Conservation (phyloP, 2,888 invertebrate genomes). For the Sipha maydis region DNA sequence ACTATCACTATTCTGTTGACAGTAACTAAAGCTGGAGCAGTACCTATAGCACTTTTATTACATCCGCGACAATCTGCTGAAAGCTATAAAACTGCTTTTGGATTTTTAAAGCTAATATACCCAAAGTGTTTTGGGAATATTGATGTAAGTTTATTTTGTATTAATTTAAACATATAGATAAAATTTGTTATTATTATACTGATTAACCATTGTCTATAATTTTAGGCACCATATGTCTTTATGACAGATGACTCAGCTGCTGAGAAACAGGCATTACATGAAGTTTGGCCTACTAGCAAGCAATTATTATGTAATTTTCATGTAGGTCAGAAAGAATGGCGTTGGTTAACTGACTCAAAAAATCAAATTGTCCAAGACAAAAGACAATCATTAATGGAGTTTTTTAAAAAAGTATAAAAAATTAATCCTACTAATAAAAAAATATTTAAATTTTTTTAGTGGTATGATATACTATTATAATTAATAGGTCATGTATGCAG, state of each 20-base stretch:
- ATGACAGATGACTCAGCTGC: conserved; percentile 6
- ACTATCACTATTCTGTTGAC: neutral
- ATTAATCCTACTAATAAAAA: neutral
- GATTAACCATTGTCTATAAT: neutral
- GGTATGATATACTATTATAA: neutral
- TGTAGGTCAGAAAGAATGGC: conserved; percentile 4
- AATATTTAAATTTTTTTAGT: neutral
- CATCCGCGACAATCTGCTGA: neutral
- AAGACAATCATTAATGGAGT: neutral
- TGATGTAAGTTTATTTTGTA: neutral
- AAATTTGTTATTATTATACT: neutral
- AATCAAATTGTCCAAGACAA: neutral
- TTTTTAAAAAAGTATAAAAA: neutral
- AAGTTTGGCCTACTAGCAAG: neutral
- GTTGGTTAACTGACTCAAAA: too few species aligned
- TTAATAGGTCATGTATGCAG: conserved; percentile 35
- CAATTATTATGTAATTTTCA: conserved; percentile 14
- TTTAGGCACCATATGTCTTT: neutral
- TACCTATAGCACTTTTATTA: neutral
- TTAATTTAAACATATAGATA: neutral
- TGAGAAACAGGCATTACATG: neutral
- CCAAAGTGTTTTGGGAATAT: neutral
- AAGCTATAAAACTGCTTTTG: neutral
- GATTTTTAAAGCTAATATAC: neutral
- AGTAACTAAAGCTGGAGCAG: neutral